Percentiles rank a stretch among this genome's conserved stretches.
Conservation (phyloP, 2,888 invertebrate genomes). For the Drosophila histrio region DNA sequence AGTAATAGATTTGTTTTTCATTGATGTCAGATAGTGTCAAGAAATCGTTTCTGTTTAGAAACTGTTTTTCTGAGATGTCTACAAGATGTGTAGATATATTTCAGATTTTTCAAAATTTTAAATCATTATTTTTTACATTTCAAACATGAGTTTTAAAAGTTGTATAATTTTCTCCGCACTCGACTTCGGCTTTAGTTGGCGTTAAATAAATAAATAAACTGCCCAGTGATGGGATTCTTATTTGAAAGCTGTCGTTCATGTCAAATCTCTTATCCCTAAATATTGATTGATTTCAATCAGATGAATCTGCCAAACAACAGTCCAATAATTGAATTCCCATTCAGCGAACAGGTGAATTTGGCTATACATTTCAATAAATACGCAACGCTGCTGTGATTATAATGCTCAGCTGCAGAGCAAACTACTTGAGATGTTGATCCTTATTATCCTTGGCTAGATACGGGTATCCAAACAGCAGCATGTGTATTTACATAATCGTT, state of each 20-base stretch:
- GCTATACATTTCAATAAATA: conserved; percentile 19
- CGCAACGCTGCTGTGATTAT: conserved; percentile 6
- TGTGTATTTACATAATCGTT: conserved; percentile 32
- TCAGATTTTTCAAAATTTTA: no score
- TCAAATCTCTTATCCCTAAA: neutral
- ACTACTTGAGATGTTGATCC: conserved; percentile 10
- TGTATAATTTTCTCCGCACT: no score
- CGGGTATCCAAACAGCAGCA: conserved; percentile 15
- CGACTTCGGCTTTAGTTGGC: no score
- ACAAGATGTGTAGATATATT: no score
- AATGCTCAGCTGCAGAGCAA: conserved; percentile 20
- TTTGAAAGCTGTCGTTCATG: neutral
- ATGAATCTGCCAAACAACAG: neutral
- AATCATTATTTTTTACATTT: no score
- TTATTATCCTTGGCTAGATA: conserved; percentile 26
- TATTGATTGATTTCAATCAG: neutral
- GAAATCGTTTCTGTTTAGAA: no score
- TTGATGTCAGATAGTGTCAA: neutral
- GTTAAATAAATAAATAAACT: neutral
- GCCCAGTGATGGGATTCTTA: neutral
- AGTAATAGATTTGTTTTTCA: neutral
- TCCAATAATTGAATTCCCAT: conserved; percentile 3
- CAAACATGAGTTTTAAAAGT: no score
- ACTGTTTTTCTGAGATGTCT: no score
- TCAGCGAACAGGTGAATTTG: conserved; percentile 3